A percentile compares a stretch with the other conserved stretches of the same genome.
phyloP scores from a whole-genome alignment of 2,888 invertebrate species.

The Octonoba sinensis region DNA sequence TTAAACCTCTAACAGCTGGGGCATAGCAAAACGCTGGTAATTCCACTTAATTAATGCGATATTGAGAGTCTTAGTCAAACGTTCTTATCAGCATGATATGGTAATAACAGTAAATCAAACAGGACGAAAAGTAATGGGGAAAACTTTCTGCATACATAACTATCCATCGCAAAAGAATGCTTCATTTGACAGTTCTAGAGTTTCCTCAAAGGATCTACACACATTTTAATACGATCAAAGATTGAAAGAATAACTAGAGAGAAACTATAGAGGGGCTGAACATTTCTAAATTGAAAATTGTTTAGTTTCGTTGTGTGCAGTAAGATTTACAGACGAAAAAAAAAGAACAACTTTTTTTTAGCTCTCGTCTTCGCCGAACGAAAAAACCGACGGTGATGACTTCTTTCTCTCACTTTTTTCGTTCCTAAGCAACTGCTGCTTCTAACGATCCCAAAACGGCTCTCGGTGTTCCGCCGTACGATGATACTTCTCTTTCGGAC shows the following conservation, averaged over 20 bases:
- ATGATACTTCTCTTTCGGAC: not conserved
- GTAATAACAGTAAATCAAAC: constrained; percentile 39
- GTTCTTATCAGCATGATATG: constrained; percentile 64
- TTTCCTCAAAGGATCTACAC: not conserved
- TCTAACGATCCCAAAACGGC: constrained; percentile 25
- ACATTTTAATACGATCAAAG: too few relatives aligned
- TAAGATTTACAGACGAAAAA: constrained; percentile 11
- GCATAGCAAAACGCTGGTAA: too few relatives aligned
- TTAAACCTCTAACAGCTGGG: too few relatives aligned
- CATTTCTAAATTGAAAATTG: constrained; percentile 9
- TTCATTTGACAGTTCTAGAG: not conserved
- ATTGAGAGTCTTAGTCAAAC: constrained; percentile 41
- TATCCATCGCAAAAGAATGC: constrained; percentile 34
- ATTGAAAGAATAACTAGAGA: not conserved
- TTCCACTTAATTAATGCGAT: too few relatives aligned
- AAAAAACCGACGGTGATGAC: constrained; percentile 26
- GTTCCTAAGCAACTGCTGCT: constrained; percentile 33
- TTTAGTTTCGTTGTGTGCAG: constrained; percentile 45
- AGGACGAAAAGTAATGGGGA: constrained; percentile 1
- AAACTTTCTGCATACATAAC: constrained; percentile 26
- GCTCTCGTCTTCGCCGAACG: too few relatives aligned
- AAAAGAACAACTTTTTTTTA: not conserved
- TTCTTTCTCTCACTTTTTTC: constrained; percentile 16
- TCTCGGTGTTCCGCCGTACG: constrained; percentile 18
- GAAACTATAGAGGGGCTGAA: not conserved